These are phyloP conservation scores for Drosophila funebris DNA, from an alignment of 1,140 invertebrate genomes.

Conservation along the genomic window DNA sequence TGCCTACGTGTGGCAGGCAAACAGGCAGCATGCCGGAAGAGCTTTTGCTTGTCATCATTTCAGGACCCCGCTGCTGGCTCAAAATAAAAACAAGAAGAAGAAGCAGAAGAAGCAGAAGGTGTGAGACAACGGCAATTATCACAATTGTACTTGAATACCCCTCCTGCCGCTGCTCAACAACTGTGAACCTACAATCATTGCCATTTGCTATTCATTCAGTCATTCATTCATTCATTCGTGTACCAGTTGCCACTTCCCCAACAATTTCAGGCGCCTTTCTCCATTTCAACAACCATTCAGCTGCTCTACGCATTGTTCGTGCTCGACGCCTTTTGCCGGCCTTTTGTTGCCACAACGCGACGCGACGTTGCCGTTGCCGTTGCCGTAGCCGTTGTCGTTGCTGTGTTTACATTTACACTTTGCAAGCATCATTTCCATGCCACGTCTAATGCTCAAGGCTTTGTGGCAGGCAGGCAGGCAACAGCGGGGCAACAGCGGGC, in stretches of 20 bases:
- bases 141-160: slow-evolving; percentile 68
- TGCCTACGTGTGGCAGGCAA: slow-evolving; percentile 47
- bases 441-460: slow-evolving; percentile 55
- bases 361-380: neutral
- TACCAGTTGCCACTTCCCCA: slow-evolving; percentile 13
- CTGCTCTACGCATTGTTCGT: slow-evolving; percentile 72
- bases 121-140: slow-evolving; percentile 81
- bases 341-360: slow-evolving; percentile 66
- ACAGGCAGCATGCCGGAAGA: slow-evolving; percentile 67
- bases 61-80: slow-evolving; percentile 58
- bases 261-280: neutral
- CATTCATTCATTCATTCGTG: slow-evolving; percentile 73
- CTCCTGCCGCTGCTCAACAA: too few relatives aligned
- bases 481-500: neutral
- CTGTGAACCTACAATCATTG: slow-evolving; percentile 51
- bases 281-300: slow-evolving; percentile 55
- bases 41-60: slow-evolving; percentile 81
- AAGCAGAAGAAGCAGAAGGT: slow-evolving; percentile 59
- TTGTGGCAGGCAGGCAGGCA: slow-evolving; percentile 30
- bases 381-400: neutral
- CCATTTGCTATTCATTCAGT: slow-evolving; percentile 67
- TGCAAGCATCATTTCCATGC: slow-evolving; percentile 72
- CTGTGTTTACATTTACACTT: slow-evolving; percentile 81
- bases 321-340: slow-evolving; percentile 67
- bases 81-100: neutral